Conservation (phyloP, 2,888 invertebrate species). For the Pristionchus arcanus region DNA sequence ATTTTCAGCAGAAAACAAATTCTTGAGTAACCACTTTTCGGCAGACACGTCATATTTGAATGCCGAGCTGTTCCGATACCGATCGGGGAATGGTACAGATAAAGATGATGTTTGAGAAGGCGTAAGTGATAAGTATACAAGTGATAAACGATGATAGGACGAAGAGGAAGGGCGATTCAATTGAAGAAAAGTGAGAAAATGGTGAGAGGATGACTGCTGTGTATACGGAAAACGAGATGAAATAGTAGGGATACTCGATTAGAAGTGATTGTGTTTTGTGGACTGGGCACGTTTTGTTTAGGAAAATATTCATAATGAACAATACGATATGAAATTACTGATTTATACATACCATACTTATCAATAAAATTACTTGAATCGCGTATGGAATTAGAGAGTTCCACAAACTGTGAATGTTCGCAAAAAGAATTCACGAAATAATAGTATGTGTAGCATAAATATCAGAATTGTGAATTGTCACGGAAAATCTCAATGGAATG, state of each 20-base stretch:
- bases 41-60: not conserved
- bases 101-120: conserved; percentile 21
- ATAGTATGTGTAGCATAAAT: no score
- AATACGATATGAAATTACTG: not conserved
- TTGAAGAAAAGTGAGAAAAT: not conserved
- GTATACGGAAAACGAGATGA: not conserved
- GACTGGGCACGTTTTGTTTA: not conserved
- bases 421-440: not conserved
- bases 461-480: not conserved
- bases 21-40: not conserved
- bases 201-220: conserved; percentile 24
- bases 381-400: no score
- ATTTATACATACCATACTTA: not conserved
- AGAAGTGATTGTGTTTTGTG: not conserved
- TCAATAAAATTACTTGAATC: no score
- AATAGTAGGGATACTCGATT: conserved; percentile 20
- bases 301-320: not conserved
- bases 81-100: conserved; percentile 12
- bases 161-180: not conserved
- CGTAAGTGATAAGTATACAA: conserved; percentile 27
- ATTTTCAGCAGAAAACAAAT: not conserved
- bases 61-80: conserved; percentile 26
- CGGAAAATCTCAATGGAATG: not conserved
- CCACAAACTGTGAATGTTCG: not conserved
- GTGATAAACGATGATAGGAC: not conserved